Conservation (phyloP, 2,113 vertebrate species). For the Vulpes lagopus region DNA sequence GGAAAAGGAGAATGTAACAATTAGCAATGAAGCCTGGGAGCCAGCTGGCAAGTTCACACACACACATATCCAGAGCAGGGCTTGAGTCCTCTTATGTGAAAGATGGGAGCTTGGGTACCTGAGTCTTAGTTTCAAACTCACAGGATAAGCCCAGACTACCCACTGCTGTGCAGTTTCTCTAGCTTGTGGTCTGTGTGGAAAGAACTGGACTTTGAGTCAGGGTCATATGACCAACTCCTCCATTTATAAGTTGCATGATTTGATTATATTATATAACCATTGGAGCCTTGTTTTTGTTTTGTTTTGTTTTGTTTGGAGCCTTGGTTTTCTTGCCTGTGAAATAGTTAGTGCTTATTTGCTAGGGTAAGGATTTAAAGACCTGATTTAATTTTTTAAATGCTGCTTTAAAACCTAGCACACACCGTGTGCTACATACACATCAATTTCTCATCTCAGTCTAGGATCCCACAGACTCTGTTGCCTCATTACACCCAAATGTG, state of each 20-base stretch:
- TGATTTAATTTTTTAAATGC: neutral
- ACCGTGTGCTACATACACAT: neutral
- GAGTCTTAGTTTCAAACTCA: constrained; percentile 1
- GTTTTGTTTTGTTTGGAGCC: neutral
- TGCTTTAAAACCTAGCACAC: neutral
- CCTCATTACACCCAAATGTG: neutral
- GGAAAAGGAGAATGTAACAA: neutral
- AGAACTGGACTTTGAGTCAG: neutral
- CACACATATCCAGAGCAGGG: neutral
- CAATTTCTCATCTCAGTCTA: neutral
- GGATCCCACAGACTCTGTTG: neutral
- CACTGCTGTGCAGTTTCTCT: neutral
- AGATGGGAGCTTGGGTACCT: neutral
- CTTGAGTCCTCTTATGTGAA: constrained; percentile 6
- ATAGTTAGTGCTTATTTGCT: neutral
- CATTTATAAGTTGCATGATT: neutral
- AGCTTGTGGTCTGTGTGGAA: neutral
- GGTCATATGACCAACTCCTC: neutral
- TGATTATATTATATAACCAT: neutral
- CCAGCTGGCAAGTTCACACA: neutral
- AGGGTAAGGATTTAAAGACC: neutral
- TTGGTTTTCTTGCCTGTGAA: neutral
- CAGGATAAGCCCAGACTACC: neutral
- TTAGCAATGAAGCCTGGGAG: neutral
- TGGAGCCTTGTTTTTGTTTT: neutral